phyloP scores from a whole-genome alignment of 2,888 invertebrate genomes.

The Disparrhopalites patrizii region DNA sequence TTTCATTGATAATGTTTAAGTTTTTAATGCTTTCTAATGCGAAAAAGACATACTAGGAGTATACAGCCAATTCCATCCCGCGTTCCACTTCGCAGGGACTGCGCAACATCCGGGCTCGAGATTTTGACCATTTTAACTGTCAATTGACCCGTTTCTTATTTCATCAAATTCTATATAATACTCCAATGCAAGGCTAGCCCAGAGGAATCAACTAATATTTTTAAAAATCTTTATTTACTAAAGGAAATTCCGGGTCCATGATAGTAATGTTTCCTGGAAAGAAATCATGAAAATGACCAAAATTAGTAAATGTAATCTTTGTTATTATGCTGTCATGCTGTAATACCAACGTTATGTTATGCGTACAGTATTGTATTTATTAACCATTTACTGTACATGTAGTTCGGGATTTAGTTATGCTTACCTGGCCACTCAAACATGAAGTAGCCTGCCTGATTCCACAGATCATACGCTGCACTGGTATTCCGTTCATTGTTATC shows the following conservation, averaged over 20 bases:
- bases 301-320: neutral
- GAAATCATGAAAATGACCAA: neutral
- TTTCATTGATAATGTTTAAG: neutral
- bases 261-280: conserved; percentile 25
- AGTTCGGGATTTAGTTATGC: neutral
- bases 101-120: conserved; percentile 35
- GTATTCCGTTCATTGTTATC: conserved; percentile 44
- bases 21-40: neutral
- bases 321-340: no score
- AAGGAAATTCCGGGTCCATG: conserved; percentile 18
- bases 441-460: conserved; percentile 35
- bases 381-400: neutral
- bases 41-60: conserved; percentile 38
- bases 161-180: no score
- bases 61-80: conserved; percentile 41
- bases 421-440: conserved; percentile 46
- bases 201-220: no score
- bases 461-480: conserved; percentile 34
- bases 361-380: neutral
- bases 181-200: no score
- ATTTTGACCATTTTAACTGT: conserved; percentile 39
- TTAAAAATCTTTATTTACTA: conserved; percentile 11
- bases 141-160: no score
- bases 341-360: no score
- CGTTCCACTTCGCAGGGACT: conserved; percentile 36